Evolutionary conservation across 2,113 vertebrate genomes (phyloP), one percentile per base, ranked within the genome.

Genomic region (Natator depressus): DNA sequence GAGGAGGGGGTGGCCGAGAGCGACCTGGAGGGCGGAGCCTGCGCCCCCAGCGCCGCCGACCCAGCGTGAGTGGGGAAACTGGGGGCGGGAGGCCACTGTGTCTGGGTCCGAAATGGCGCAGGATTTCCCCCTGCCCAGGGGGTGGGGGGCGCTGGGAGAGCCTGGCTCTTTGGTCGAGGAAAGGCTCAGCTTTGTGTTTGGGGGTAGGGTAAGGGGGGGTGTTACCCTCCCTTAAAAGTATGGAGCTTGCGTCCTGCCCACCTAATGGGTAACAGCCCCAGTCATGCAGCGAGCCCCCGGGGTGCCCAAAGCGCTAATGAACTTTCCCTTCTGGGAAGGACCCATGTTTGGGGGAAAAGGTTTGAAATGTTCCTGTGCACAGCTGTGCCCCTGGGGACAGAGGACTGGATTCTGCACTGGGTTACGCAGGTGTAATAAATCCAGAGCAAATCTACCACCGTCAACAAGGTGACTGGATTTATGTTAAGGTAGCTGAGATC

Each of bases 1-100:
- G 98, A 99, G 82, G 98, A 98, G 85, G 80, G 88, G 91, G 75
- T 49, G 24, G 93, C 89, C 0, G 98, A 91, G 69, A 62, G 80
- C 35, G 94, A 96, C 49, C 85, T 90, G 4, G 94, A 93, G 55
- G 94, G 96, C 20, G 42, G 65, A 0, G 29, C 62, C n/a, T 0
- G 84, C 47, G 53, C 42, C 25, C 46, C 6, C 88, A 5, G 94
- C 50, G 2, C 5, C 27, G 27, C 55, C 31, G 38, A n/a, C 11
- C 86, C 82, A 31, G 55, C 42, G 98, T 98, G 97, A 98, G 98
- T 97, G 91, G 35, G 5, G 54, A 57, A 51, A 42, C 42, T 42
- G 42, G 42, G 0, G 20, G 62, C 1, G 42, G 42, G 42, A 42
- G 42, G 42, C 42, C 5, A 42, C 42, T 4, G 91, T 1, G 31